A percentile compares a stretch with the other conserved stretches of the same genome.
These are phyloP conservation scores for Megaleporinus macrocephalus DNA, from an alignment of 2,113 vertebrate genomes.

Conservation along the genomic window DNA sequence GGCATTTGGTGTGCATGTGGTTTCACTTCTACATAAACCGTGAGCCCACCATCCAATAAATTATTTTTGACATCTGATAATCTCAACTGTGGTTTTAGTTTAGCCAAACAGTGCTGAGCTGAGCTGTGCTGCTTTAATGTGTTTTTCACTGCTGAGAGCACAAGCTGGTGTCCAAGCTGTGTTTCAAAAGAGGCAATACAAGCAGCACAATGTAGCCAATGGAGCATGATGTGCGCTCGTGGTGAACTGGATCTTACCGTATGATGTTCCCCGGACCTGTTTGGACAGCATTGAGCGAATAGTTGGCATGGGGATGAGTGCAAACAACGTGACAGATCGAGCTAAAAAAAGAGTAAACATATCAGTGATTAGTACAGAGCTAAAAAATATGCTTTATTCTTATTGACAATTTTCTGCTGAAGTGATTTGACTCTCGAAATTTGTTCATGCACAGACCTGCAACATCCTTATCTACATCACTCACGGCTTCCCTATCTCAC, in stretches of 20 bases:
- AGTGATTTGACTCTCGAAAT: neutral
- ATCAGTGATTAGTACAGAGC: neutral
- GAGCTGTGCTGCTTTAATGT: neutral
- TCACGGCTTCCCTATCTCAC: slow-evolving; percentile 33
- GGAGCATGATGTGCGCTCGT: neutral
- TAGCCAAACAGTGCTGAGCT: neutral
- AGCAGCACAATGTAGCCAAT: neutral
- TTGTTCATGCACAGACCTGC: neutral
- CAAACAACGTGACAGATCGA: slow-evolving; percentile 86
- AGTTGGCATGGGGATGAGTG: slow-evolving; percentile 90
- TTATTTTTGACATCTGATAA: neutral
- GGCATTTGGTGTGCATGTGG: too few relatives aligned
- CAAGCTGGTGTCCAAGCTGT: neutral
- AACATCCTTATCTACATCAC: neutral
- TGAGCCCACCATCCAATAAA: neutral
- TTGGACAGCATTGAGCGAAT: slow-evolving; percentile 93
- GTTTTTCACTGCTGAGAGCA: neutral
- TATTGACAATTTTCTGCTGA: neutral
- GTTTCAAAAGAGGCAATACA: neutral
- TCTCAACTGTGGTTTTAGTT: neutral
- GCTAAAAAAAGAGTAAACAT: slow-evolving; percentile 74
- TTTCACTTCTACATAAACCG: slow-evolving; percentile 38
- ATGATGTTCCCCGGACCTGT: slow-evolving; percentile 83
- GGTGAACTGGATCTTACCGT: slow-evolving; percentile 75
- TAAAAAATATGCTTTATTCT: neutral